phyloP scores from a whole-genome alignment of 1,140 invertebrate genomes.

The Drosophila sechellia region DNA sequence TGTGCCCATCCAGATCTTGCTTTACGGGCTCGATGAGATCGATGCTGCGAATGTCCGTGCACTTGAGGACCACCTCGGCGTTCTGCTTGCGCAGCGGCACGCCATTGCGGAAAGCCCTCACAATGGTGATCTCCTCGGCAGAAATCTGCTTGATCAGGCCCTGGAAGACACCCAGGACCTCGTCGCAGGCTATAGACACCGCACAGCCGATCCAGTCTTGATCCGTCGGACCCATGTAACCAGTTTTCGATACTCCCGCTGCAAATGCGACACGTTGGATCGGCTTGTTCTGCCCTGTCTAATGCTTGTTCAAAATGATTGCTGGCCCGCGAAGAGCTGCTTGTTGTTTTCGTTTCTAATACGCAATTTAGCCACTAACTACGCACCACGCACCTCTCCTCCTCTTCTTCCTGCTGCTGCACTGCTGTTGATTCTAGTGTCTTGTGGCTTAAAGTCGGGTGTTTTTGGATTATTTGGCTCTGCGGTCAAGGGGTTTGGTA shows the following conservation, averaged over 20 bases:
- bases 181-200: constrained; percentile 81
- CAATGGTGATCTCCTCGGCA: constrained; percentile 89
- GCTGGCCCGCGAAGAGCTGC: constrained; percentile 32
- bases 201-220: constrained; percentile 83
- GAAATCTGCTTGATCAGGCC: constrained; percentile 92
- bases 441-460: constrained; percentile 7
- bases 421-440: constrained; percentile 19
- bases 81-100: constrained; percentile 87
- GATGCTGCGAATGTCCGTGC: constrained; percentile 73
- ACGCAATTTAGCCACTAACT: constrained; percentile 75
- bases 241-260: constrained; percentile 13
- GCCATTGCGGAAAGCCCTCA: constrained; percentile 92
- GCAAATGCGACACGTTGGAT: not conserved
- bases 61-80: constrained; percentile 87
- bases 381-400: constrained; percentile 54
- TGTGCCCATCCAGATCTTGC: constrained; percentile 56
- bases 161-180: constrained; percentile 86
- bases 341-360: constrained; percentile 61
- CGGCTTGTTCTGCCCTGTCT: constrained; percentile 3
- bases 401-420: constrained; percentile 30
- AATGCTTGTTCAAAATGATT: constrained; percentile 36
- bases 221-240: constrained; percentile 77
- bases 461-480: constrained; percentile 13
- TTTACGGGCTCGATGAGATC: constrained; percentile 71
- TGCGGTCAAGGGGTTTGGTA: constrained; percentile 6